phyloP scores from a whole-genome alignment of 2,113 vertebrate genomes.

The Etia nguti region DNA sequence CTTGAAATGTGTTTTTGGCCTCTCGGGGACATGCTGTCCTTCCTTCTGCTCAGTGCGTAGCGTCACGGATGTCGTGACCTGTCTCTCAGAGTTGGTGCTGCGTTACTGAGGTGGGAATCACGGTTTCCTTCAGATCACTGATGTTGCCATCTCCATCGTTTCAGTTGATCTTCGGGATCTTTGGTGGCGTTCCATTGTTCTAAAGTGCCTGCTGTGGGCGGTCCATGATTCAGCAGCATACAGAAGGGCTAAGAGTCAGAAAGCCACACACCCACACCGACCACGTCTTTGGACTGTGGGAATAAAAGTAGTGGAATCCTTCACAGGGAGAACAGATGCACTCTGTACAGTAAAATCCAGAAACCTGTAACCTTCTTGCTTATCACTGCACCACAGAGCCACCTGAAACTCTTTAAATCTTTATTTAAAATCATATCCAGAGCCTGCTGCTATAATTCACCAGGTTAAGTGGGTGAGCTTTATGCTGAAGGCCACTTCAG shows the following conservation, averaged over 20 bases:
- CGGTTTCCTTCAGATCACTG: background rate
- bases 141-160: background rate
- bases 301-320: background rate
- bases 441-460: background rate
- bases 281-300: background rate
- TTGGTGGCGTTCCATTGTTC: background rate
- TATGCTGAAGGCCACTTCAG: background rate
- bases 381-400: background rate
- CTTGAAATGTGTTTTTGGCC: background rate
- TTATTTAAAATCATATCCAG: background rate
- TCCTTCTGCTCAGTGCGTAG: fast-evolving
- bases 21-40: background rate
- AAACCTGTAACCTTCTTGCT: background rate
- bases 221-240: background rate
- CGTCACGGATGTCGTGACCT: fast-evolving
- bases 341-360: background rate
- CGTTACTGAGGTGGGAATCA: background rate
- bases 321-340: background rate
- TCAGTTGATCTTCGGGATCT: background rate
- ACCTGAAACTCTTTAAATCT: background rate
- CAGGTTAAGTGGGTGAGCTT: background rate
- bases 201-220: fast-evolving
- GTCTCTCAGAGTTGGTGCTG: background rate
- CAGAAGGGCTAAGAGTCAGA: background rate
- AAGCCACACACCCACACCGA: background rate